Base-by-base conservation (phyloP, 2,888 invertebrate genomes). In the Acleris holmiana region DNA sequence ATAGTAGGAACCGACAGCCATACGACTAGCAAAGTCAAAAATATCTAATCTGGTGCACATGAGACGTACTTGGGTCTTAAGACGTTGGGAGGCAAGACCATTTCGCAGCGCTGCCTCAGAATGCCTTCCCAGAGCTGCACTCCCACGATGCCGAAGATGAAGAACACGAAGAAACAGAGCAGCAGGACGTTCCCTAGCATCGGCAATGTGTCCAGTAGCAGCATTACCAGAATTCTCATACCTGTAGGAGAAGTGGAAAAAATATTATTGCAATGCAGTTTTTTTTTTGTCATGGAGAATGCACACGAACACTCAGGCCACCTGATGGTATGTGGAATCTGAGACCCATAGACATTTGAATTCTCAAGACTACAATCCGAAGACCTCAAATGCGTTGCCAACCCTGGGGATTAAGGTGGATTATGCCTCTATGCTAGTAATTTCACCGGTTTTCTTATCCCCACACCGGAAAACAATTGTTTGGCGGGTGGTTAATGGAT, bases 91-190 rank as follows among this genome's bases (percentile, higher is more conserved):
- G 96, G 95, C 70, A 96, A 92, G 70, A 95, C 94, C 67, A 98
- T 94, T 84, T 96, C 97, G 87, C 99, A 99, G 66, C 99, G 95
- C 86, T 99, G 99, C 72, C 99, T 94, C 61, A 99, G 93, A 69
- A 99, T 97, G 54, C 99, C 99, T 86, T 99, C 98, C 99, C 99
- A 99, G 58, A 99, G 94, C 88, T 99, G 99, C 47, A 99, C 99
- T 19, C 99, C 99, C 76, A 99, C 97, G 83, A 99, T 99, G 73
- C 99, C 99, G 84, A 99, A 99, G 86, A 99, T 99, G 94, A 99
- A 99, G 95, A 99, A 99, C 67, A 99, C 99, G 94, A 99, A 99
- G 94, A 99, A 99, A 92, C 99, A 99, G 71, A 99, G 94, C 73
- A 99, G 94, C 73, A 99, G 93, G 58, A 99, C 99, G 91, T 99